phyloP scores from a whole-genome alignment of 2,797 vertebrate species.

The Lindbergichthys nudifrons region DNA sequence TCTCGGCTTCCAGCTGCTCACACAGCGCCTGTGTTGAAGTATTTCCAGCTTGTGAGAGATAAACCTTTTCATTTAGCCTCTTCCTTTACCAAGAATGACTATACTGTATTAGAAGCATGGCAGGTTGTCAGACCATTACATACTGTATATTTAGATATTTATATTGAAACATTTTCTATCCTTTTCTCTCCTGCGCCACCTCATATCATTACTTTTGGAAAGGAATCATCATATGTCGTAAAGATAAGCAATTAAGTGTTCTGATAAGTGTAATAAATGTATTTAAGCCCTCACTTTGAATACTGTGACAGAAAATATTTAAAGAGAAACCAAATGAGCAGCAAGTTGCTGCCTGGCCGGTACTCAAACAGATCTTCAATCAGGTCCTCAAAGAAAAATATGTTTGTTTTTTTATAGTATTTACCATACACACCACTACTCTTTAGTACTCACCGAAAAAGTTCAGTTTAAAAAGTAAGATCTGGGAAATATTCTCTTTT shows the following conservation, averaged over 20 bases:
- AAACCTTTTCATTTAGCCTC: constrained; percentile 44
- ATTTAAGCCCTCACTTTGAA: constrained; percentile 75
- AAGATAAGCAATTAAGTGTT: constrained; percentile 79
- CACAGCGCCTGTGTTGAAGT: constrained; percentile 72
- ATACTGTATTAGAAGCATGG: constrained; percentile 74
- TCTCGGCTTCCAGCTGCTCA: constrained; percentile 54
- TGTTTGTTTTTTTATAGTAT: constrained; percentile 56
- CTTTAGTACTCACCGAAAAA: constrained; percentile 55
- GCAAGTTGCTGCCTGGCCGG: constrained; percentile 54
- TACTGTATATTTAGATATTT: constrained; percentile 87
- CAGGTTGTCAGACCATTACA: constrained; percentile 74
- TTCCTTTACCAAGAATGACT: constrained; percentile 62
- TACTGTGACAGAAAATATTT: constrained; percentile 83
- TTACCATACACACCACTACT: constrained; percentile 46
- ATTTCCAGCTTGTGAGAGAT: constrained; percentile 57
- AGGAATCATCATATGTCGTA: constrained; percentile 69
- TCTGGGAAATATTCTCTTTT: constrained; percentile 31
- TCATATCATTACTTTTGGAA: constrained; percentile 65
- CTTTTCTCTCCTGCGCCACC: constrained; percentile 66
- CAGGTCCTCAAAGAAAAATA: constrained; percentile 59
- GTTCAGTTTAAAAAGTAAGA: constrained; percentile 8
- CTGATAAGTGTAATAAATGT: constrained; percentile 77
- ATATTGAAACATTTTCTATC: constrained; percentile 82
- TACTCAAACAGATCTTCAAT: constrained; percentile 55
- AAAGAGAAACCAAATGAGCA: constrained; percentile 77